Evolutionary conservation across 2,888 invertebrate species (phyloP).

Genomic region (Cheilosia soror): DNA sequence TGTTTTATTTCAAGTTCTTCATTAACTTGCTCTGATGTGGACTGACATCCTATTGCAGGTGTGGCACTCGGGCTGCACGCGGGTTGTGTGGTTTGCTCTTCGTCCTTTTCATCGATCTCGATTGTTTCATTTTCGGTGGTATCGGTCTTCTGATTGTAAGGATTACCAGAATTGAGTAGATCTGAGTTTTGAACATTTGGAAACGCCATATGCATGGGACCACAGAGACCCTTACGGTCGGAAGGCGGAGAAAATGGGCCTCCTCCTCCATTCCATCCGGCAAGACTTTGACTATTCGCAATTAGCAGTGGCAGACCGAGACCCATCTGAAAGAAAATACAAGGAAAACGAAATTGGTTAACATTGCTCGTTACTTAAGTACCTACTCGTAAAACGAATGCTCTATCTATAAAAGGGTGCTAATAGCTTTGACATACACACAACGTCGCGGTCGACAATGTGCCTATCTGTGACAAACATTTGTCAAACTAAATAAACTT

Average conservation of each 20-base stretch:
- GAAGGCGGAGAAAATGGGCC: conserved; percentile 81
- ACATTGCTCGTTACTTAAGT: background rate
- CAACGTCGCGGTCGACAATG: background rate
- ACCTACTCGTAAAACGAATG: background rate
- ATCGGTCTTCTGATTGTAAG: conserved; percentile 57
- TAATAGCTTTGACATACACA: background rate
- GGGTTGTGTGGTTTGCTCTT: conserved; percentile 78
- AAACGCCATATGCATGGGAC: conserved; percentile 79
- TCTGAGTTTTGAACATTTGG: conserved; percentile 59
- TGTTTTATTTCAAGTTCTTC: conserved; percentile 82
- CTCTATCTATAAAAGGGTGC: too few species aligned
- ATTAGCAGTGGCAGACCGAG: conserved; percentile 81
- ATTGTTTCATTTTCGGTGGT: conserved; percentile 51
- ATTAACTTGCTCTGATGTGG: conserved; percentile 62
- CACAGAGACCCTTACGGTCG: conserved; percentile 78
- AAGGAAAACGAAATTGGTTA: conserved; percentile 1
- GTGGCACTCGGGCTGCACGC: conserved; percentile 72
- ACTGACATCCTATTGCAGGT: conserved; percentile 34
- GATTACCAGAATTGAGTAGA: conserved; percentile 47
- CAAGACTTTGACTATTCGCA: conserved; percentile 80
- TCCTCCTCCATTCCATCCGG: conserved; percentile 80
- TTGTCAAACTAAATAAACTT: conserved; percentile 28
- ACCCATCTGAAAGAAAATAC: conserved; percentile 79
- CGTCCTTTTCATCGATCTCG: conserved; percentile 68
- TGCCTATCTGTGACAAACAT: conserved; percentile 15